Conservation (phyloP, 2,797 vertebrate genomes). For the Eulemur mongoz region DNA sequence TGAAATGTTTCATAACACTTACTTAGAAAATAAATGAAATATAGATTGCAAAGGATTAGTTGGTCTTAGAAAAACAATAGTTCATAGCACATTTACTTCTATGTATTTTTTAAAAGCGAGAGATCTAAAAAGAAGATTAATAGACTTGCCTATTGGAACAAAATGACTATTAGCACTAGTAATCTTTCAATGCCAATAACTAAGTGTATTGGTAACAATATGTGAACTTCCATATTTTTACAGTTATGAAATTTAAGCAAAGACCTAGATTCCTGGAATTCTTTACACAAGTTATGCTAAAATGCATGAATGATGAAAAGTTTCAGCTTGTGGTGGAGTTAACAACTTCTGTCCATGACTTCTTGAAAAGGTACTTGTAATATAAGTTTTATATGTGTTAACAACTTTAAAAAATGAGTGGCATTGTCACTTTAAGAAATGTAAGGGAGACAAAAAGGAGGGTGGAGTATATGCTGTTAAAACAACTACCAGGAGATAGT, state of each 20-base stretch:
- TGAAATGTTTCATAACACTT: neutral
- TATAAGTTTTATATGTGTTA: neutral
- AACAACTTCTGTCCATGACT: constrained; percentile 83
- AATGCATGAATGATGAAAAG: constrained; percentile 89
- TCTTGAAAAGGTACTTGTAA: constrained; percentile 88
- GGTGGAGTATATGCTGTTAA: neutral
- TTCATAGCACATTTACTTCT: neutral
- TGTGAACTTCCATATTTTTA: constrained; percentile 65
- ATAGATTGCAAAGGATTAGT: neutral
- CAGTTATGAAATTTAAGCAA: constrained; percentile 92
- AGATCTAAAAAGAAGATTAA: constrained; percentile 29
- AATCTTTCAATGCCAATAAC: neutral
- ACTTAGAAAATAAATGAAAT: constrained; percentile 51
- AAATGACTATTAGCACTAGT: neutral
- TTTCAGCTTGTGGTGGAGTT: constrained; percentile 87
- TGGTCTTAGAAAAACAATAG: neutral
- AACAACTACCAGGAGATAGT: neutral
- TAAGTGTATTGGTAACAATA: neutral
- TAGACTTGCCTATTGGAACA: neutral
- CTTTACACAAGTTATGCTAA: constrained; percentile 90
- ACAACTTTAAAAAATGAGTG: neutral
- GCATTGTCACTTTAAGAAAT: neutral
- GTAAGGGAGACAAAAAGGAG: neutral
- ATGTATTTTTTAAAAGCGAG: neutral
- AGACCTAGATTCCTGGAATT: constrained; percentile 91